Conservation (phyloP, 2,113 vertebrate species). For the Cacatua alba region DNA sequence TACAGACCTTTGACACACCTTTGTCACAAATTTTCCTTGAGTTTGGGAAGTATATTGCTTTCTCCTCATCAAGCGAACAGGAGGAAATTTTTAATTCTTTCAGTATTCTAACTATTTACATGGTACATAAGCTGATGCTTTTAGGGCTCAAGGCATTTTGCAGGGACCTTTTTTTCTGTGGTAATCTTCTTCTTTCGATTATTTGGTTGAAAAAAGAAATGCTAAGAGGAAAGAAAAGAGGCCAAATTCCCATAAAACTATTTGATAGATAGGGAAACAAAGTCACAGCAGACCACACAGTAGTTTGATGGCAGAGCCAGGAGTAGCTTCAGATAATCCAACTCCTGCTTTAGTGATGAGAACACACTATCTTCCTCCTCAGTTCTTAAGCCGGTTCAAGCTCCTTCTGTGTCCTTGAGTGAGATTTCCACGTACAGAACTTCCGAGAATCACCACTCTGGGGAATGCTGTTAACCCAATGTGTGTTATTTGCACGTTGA, state of each 20-base stretch:
- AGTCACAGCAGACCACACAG: background rate
- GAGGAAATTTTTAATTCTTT: background rate
- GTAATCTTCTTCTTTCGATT: background rate
- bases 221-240: background rate
- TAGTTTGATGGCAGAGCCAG: background rate
- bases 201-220: background rate
- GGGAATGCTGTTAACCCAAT: background rate
- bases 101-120: background rate
- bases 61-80: background rate
- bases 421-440: background rate
- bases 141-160: background rate
- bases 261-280: background rate
- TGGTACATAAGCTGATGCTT: background rate
- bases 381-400: background rate
- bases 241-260: background rate
- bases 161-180: background rate
- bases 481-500: slow-evolving; percentile 39
- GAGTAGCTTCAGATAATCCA: slow-evolving; percentile 4
- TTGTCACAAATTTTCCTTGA: background rate
- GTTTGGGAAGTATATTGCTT: background rate
- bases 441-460: slow-evolving; percentile 27
- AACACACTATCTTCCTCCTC: background rate
- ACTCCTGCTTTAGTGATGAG: background rate
- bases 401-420: background rate
- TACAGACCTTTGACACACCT: background rate